Evolutionary conservation across 1,140 invertebrate species (phyloP), one percentile per base, ranked within the genome.

Genomic region (Drosophila ambigua): DNA sequence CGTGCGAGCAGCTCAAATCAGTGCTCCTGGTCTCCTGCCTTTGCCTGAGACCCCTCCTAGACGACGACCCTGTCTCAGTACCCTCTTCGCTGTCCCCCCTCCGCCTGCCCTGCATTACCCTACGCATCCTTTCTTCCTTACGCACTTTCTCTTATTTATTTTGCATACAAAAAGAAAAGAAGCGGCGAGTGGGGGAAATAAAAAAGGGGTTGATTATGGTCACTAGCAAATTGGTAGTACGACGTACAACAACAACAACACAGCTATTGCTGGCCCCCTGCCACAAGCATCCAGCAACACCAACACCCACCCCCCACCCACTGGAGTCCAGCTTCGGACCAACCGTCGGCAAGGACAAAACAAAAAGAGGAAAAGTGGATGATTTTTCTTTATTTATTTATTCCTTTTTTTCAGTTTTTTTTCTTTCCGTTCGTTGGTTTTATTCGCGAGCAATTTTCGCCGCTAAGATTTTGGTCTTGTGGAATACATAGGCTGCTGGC

Each of bases 141-240:
- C 82, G 76, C 80, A 83, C 77, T 77, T 82, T 71, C 55, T 23
- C 41, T 53, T 61, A 72, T 72, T 66, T 67, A 60, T 72, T 84
- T 80, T 85, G 79, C 79, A 82, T 82, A 79, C 44, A 46, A 16
- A 46, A 63, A 44, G 8, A 58, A 31, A 62, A 65, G 44, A 55
- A 48, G 43, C 28, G 16, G 9, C 6, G n/a, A 46, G 28, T 15
- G 15, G 54, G 44, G 24, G 35, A 62, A 44, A 72, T 66, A 68
- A 59, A 79, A 87, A 87, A 87, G 83, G 83, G 83, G 83, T 87
- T 87, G 83, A 87, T 87, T 88, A 87, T 87, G 83, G 83, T 87
- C 83, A 87, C 78, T 87, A 87, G 81, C 73, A 85, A 85, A 85
- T 85, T 85, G 82, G 82, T 85, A 85, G 77, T 67, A 85, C 73